Evolutionary conservation across 2,113 vertebrate genomes (phyloP).

Genomic region (Oncorhynchus kisutch): DNA sequence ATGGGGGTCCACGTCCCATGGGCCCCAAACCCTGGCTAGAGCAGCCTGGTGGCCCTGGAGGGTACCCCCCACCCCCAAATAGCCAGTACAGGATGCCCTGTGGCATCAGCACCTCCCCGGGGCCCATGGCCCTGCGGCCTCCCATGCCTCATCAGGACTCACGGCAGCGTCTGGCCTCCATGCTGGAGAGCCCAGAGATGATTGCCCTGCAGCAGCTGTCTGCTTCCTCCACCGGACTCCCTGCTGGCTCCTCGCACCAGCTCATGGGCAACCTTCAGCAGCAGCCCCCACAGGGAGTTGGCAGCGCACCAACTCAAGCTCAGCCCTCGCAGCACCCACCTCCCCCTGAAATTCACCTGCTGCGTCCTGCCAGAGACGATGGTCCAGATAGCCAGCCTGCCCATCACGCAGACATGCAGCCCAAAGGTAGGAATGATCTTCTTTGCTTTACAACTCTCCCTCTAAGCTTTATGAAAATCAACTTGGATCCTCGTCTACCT

Average conservation of each 20-base stretch:
- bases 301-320: slow-evolving; percentile 58
- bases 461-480: neutral
- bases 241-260: slow-evolving; percentile 74
- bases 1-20: slow-evolving; percentile 70
- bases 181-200: slow-evolving; percentile 99
- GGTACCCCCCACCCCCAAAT: slow-evolving; percentile 75
- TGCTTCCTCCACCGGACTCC: slow-evolving; percentile 81
- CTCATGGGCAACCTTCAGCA: slow-evolving; percentile 73
- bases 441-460: too few species aligned
- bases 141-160: slow-evolving; percentile 61
- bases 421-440: slow-evolving; percentile 61
- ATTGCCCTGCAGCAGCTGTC: slow-evolving; percentile 96
- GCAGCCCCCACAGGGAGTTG: slow-evolving; percentile 65
- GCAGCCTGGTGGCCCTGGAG: slow-evolving; percentile 65
- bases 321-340: slow-evolving; percentile 41
- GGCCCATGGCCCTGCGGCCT: slow-evolving; percentile 46
- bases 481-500: neutral
- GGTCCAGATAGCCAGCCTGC: slow-evolving; percentile 56
- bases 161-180: slow-evolving; percentile 83
- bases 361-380: slow-evolving; percentile 61
- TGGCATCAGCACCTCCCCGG: slow-evolving; percentile 47
- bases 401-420: slow-evolving; percentile 46
- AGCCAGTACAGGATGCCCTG: slow-evolving; percentile 75
- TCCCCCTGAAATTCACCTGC: slow-evolving; percentile 68
- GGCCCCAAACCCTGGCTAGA: slow-evolving; percentile 83